phyloP scores from a whole-genome alignment of 2,113 vertebrate species.

The Okapia johnstoni region DNA sequence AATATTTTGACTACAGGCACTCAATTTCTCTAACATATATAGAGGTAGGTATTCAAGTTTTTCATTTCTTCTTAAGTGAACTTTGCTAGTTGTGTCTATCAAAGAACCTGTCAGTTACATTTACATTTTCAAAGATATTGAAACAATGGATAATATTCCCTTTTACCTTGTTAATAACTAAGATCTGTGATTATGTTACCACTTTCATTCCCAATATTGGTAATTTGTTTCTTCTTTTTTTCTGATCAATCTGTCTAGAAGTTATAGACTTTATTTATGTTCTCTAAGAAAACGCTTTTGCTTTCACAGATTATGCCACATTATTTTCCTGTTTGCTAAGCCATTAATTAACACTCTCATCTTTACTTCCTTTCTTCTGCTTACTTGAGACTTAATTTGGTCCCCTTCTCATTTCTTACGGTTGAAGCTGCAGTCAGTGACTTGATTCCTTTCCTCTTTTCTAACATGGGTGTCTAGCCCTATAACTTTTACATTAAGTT shows the following conservation, averaged over 20 bases:
- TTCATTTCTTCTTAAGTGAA: neutral
- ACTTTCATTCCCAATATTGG: neutral
- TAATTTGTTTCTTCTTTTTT: neutral
- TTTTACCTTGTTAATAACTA: neutral
- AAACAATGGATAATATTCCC: neutral
- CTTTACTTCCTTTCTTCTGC: neutral
- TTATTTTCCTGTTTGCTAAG: neutral
- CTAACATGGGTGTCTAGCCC: neutral
- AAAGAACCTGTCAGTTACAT: neutral
- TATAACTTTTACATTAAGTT: neutral
- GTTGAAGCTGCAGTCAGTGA: neutral
- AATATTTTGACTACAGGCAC: neutral
- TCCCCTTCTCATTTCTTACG: neutral
- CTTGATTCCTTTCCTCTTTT: neutral
- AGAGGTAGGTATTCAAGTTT: neutral
- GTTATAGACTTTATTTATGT: neutral
- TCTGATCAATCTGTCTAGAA: neutral
- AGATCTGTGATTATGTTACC: neutral
- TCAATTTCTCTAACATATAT: neutral
- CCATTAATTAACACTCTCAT: neutral
- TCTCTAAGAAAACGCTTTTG: neutral
- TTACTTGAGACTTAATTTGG: neutral
- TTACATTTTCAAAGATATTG: neutral
- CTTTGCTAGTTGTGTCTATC: neutral
- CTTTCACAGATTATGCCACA: neutral